Percentiles rank a stretch among this genome's conserved stretches.
Conservation (phyloP, 2,888 invertebrate species). For the Vesta saturnalis region DNA sequence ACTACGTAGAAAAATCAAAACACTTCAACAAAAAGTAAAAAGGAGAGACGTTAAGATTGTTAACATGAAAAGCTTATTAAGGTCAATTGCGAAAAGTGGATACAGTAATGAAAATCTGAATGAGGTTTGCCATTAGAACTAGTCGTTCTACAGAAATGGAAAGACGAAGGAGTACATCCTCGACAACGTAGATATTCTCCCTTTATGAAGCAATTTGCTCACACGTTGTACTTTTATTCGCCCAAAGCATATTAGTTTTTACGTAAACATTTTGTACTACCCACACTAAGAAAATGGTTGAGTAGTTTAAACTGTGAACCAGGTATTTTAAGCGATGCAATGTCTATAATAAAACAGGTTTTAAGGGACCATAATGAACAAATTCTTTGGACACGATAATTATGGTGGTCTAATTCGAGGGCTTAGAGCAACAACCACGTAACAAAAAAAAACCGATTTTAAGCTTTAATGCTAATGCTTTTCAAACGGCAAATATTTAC, state of each 20-base stretch:
- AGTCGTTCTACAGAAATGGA: slow-evolving; percentile 5
- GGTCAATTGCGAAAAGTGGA: slow-evolving; percentile 14
- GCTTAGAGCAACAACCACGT: neutral
- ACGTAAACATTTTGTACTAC: too few relatives aligned
- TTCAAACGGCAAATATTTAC: too few relatives aligned
- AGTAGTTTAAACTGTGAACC: neutral
- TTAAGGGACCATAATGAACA: slow-evolving; percentile 15
- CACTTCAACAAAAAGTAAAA: neutral
- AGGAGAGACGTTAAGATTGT: slow-evolving; percentile 18
- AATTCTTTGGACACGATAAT: slow-evolving; percentile 34
- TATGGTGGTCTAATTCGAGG: slow-evolving; percentile 32
- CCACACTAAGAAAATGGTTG: slow-evolving; percentile 1
- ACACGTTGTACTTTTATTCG: too few relatives aligned
- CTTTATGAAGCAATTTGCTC: too few relatives aligned
- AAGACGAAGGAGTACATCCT: neutral
- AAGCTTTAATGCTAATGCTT: too few relatives aligned
- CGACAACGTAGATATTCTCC: too few relatives aligned
- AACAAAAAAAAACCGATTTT: too few relatives aligned
- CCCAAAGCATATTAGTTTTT: too few relatives aligned
- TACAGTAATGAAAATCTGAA: slow-evolving; percentile 18
- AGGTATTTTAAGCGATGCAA: neutral
- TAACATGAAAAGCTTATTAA: slow-evolving; percentile 25
- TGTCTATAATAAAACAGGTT: slow-evolving; percentile 21
- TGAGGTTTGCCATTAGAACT: slow-evolving; percentile 17
- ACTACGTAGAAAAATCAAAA: too few relatives aligned